A percentile compares a stretch with the other conserved stretches of the same genome.
Evolutionary conservation across 2,113 vertebrate genomes (phyloP).

Genomic region (Origma solitaria): DNA sequence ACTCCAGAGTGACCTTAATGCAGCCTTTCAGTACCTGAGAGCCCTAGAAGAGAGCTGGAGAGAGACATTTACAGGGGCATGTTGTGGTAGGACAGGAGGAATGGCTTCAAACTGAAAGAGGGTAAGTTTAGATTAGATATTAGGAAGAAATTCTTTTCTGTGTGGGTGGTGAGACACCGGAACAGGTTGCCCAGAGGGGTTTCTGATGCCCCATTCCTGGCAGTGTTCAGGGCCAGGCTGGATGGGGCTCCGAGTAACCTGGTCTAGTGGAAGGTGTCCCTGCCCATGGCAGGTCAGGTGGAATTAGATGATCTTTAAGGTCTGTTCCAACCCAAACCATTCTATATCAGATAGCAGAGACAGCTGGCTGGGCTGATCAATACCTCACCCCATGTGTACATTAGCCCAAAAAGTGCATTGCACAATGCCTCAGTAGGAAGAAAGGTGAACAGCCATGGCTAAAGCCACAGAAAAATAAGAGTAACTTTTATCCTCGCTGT

Average conservation of each 20-base stretch:
- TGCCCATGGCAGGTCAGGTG: rapidly evolving
- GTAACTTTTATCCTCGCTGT: background rate
- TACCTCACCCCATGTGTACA: background rate
- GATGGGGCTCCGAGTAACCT: background rate
- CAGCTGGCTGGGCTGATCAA: background rate
- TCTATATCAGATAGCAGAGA: background rate
- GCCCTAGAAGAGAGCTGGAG: background rate
- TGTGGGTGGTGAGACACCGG: background rate
- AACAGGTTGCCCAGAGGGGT: background rate
- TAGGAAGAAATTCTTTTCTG: background rate
- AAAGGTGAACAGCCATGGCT: background rate
- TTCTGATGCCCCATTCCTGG: background rate
- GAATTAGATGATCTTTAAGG: background rate
- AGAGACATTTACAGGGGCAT: background rate
- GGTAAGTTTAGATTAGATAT: background rate
- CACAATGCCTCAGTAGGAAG: background rate
- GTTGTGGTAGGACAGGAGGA: background rate
- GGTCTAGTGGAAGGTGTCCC: background rate
- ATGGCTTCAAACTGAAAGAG: background rate
- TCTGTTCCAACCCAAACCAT: background rate
- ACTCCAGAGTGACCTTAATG: background rate
- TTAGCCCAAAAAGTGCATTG: background rate
- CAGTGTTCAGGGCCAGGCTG: background rate
- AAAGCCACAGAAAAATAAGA: background rate
- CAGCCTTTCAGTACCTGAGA: background rate